Conservation (phyloP, 2,888 invertebrate species). For the Carcina quercana region DNA sequence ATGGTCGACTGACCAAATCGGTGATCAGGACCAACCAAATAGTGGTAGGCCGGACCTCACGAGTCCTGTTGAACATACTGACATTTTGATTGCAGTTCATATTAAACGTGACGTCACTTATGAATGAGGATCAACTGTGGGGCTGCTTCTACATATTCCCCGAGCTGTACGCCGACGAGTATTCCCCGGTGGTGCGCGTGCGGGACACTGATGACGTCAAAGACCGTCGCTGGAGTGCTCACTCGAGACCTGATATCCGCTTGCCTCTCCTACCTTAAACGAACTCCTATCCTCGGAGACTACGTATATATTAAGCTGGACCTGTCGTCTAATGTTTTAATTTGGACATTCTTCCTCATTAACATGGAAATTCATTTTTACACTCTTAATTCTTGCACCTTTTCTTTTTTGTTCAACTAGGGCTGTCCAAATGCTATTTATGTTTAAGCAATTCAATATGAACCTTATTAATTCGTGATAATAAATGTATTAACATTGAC, state of each 20-base stretch:
- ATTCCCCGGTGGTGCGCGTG: conserved; percentile 45
- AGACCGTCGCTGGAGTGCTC: conserved; percentile 55
- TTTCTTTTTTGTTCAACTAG: too few species aligned
- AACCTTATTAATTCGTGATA: too few species aligned
- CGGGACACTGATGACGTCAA: conserved; percentile 36
- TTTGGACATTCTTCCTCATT: neutral
- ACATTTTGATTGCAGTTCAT: conserved; percentile 56
- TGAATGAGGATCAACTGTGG: conserved; percentile 59
- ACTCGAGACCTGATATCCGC: conserved; percentile 68
- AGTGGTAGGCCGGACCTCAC: too few species aligned
- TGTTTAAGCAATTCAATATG: too few species aligned
- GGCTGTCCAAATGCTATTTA: too few species aligned
- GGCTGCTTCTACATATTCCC: conserved; percentile 60
- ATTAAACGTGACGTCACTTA: conserved; percentile 37
- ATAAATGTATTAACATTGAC: too few species aligned
- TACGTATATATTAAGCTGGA: conserved; percentile 72
- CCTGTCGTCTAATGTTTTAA: conserved; percentile 49
- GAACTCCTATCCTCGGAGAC: conserved; percentile 67
- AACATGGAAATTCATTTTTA: neutral
- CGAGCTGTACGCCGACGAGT: conserved; percentile 45
- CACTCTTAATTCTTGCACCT: neutral
- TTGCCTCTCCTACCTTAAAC: conserved; percentile 66
- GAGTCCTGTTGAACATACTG: too few species aligned
- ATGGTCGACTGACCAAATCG: too few species aligned
- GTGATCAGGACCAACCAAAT: too few species aligned